Conservation (phyloP, 2,113 vertebrate genomes). For the Cygnus buccinator region DNA sequence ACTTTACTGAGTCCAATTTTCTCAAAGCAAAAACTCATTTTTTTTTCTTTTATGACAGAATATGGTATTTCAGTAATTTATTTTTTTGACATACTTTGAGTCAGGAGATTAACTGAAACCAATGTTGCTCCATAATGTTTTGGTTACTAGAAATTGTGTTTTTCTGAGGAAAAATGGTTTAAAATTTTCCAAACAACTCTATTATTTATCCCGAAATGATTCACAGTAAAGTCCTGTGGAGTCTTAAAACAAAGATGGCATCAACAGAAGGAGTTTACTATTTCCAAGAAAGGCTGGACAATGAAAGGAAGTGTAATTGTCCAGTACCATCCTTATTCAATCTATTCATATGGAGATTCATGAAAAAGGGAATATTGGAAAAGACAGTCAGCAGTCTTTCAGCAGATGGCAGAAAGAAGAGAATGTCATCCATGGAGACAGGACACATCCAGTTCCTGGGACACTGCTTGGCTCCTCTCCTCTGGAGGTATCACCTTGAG, state of each 20-base stretch:
- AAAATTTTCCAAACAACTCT: neutral
- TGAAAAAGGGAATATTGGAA: neutral
- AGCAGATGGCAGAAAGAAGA: neutral
- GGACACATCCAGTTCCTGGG: neutral
- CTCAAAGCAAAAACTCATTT: neutral
- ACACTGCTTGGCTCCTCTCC: neutral
- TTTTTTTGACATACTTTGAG: neutral
- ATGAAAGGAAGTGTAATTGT: neutral
- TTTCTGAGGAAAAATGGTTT: slow-evolving; percentile 8
- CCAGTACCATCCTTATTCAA: neutral
- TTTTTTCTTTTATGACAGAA: neutral
- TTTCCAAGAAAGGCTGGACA: neutral
- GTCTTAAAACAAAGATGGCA: neutral
- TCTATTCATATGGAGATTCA: neutral
- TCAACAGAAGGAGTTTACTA: neutral
- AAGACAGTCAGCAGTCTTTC: neutral
- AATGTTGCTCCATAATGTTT: neutral
- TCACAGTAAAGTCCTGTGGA: neutral
- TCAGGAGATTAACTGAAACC: neutral
- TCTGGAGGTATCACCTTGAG: neutral
- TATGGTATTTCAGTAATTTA: neutral
- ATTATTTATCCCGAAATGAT: neutral
- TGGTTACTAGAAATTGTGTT: neutral
- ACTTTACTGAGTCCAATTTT: neutral
- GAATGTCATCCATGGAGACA: neutral